Percentiles rank a stretch among this genome's conserved stretches.
Conservation (phyloP, 2,888 invertebrate species). For the Micropterix aruncella region DNA sequence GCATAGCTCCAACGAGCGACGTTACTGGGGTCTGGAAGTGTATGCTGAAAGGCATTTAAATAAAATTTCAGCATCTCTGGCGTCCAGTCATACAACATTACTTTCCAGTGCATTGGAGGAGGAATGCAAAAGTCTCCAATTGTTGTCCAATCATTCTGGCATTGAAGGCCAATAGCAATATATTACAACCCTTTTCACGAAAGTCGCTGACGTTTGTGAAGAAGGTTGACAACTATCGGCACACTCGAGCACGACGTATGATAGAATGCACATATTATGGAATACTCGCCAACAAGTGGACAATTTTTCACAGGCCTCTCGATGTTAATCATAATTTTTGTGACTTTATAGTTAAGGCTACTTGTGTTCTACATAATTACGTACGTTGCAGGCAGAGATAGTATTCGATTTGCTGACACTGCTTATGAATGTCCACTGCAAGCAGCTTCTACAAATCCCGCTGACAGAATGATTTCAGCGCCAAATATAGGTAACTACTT, state of each 20-base stretch:
- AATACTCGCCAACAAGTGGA: not conserved
- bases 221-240: too few relatives aligned
- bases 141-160: too few relatives aligned
- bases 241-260: not conserved
- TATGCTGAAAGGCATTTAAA: too few relatives aligned
- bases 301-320: too few relatives aligned
- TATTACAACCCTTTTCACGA: not conserved
- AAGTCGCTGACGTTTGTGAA: not conserved
- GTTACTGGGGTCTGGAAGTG: too few relatives aligned
- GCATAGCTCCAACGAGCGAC: too few relatives aligned
- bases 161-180: too few relatives aligned
- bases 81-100: too few relatives aligned
- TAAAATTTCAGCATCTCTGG: too few relatives aligned
- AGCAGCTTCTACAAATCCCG: not conserved
- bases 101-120: too few relatives aligned
- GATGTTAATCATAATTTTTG: not conserved
- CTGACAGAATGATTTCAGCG: not conserved
- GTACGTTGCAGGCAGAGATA: not conserved
- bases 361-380: not conserved
- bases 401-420: conserved; percentile 1
- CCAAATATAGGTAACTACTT: not conserved
- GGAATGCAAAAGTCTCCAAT: too few relatives aligned
- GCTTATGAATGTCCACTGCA: conserved; percentile 1
- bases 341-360: not conserved
- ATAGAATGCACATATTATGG: not conserved